A percentile compares a stretch with the other conserved stretches of the same genome.
These are phyloP conservation scores for Eulemur albifrons DNA, from an alignment of 2,797 vertebrate species.

Conservation along the genomic window DNA sequence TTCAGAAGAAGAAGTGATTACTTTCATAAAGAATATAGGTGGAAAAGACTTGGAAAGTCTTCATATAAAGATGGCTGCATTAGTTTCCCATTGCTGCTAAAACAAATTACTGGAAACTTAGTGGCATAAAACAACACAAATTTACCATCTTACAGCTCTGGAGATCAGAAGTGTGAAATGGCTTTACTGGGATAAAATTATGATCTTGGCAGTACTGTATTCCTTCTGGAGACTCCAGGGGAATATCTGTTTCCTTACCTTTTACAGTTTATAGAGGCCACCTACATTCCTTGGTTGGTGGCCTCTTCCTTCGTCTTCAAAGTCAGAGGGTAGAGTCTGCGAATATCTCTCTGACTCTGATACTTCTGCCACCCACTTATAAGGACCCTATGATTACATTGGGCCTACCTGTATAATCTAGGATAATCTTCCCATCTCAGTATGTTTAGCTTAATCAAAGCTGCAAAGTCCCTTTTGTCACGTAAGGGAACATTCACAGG, in stretches of 20 bases:
- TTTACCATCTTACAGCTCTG: neutral
- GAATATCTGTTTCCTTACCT: neutral
- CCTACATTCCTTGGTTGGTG: neutral
- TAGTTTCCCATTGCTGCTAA: neutral
- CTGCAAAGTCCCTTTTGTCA: neutral
- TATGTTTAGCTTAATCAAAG: neutral
- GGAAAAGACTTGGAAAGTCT: neutral
- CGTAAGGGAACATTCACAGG: neutral
- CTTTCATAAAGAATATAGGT: neutral
- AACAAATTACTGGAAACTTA: neutral
- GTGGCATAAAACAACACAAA: neutral
- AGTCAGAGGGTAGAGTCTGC: neutral
- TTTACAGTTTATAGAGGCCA: neutral
- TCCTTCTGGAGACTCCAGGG: neutral
- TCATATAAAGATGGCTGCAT: neutral
- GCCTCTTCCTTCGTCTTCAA: neutral
- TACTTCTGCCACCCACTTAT: neutral
- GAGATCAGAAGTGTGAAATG: neutral
- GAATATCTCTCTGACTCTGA: neutral
- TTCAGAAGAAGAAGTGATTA: neutral
- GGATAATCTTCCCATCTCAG: neutral
- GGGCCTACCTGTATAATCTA: neutral
- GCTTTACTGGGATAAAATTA: neutral
- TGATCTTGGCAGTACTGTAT: neutral
- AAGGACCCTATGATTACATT: neutral